Percentiles rank a stretch among this genome's conserved stretches.
These are phyloP conservation scores for Centropristis striata DNA, from an alignment of 2,113 vertebrate genomes.

Conservation along the genomic window DNA sequence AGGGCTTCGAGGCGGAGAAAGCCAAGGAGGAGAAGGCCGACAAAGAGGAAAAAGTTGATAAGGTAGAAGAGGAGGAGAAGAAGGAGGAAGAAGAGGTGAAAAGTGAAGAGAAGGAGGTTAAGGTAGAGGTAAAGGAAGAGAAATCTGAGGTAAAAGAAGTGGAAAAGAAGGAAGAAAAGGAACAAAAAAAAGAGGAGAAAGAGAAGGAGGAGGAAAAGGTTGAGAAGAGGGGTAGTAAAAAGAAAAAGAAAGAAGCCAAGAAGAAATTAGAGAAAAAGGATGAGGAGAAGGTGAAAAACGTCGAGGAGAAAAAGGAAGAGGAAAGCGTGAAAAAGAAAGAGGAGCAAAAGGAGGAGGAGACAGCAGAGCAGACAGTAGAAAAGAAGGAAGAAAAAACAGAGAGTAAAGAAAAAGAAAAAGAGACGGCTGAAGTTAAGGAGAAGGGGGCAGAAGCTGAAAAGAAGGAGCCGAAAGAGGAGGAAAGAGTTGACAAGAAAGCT, in stretches of 20 bases:
- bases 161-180: conserved; percentile 64
- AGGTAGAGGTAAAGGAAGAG: conserved; percentile 45
- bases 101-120: conserved; percentile 58
- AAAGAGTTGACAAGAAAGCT: conserved; percentile 62
- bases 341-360: conserved; percentile 44
- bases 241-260: conserved; percentile 72
- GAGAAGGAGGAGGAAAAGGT: conserved; percentile 63
- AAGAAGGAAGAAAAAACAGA: conserved; percentile 56
- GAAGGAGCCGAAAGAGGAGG: conserved; percentile 59
- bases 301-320: conserved; percentile 42
- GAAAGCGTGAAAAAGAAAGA: conserved; percentile 40
- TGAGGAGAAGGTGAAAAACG: conserved; percentile 46
- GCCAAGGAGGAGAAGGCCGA: conserved; percentile 72
- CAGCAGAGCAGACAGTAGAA: conserved; percentile 44
- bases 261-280: conserved; percentile 62
- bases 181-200: conserved; percentile 54
- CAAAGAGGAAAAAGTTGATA: conserved; percentile 64
- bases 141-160: conserved; percentile 57
- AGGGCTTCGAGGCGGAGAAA: conserved; percentile 83
- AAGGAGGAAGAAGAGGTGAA: conserved; percentile 59
- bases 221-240: conserved; percentile 70
- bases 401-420: conserved; percentile 58
- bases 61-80: conserved; percentile 44
- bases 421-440: conserved; percentile 56
- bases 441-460: conserved; percentile 33